Percentiles rank a stretch among this genome's conserved stretches.
Conservation (phyloP, 2,888 invertebrate genomes). For the Folsomia manolachei region DNA sequence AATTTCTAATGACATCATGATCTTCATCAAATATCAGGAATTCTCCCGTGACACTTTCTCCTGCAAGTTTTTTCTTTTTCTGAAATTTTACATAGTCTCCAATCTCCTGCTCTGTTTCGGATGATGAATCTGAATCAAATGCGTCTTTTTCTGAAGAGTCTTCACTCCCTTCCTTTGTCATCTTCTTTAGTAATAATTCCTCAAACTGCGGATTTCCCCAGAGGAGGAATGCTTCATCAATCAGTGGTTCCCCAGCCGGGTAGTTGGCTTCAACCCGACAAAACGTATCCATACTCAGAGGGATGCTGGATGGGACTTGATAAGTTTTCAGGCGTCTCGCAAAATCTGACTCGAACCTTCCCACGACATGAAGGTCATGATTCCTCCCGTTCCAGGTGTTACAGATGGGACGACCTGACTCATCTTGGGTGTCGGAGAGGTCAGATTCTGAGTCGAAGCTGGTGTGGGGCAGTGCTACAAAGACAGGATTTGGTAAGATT, state of each 20-base stretch:
- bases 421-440: conserved; percentile 10
- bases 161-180: not conserved
- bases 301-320: conserved; percentile 22
- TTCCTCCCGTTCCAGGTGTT: conserved; percentile 34
- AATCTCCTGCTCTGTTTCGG: conserved; percentile 25
- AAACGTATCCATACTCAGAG: conserved; percentile 28
- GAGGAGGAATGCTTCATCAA: conserved; percentile 25
- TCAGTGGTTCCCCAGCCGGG: conserved; percentile 20
- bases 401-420: conserved; percentile 25
- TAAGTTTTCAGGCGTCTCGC: conserved; percentile 24
- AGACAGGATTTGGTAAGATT: no score
- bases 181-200: not conserved
- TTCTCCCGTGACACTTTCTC: conserved; percentile 28
- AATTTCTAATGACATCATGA: conserved; percentile 25
- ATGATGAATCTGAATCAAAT: conserved; percentile 8
- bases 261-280: conserved; percentile 25
- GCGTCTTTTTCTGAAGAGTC: not conserved
- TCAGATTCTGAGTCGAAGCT: not conserved
- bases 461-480: not conserved
- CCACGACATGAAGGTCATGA: conserved; percentile 30
- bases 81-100: conserved; percentile 17
- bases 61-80: conserved; percentile 15
- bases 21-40: conserved; percentile 32
- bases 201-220: conserved; percentile 18
- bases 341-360: conserved; percentile 28